A percentile compares a stretch with the other conserved stretches of the same genome.
phyloP scores from a whole-genome alignment of 2,113 vertebrate genomes.

The Cryptomyrus ogoouensis region DNA sequence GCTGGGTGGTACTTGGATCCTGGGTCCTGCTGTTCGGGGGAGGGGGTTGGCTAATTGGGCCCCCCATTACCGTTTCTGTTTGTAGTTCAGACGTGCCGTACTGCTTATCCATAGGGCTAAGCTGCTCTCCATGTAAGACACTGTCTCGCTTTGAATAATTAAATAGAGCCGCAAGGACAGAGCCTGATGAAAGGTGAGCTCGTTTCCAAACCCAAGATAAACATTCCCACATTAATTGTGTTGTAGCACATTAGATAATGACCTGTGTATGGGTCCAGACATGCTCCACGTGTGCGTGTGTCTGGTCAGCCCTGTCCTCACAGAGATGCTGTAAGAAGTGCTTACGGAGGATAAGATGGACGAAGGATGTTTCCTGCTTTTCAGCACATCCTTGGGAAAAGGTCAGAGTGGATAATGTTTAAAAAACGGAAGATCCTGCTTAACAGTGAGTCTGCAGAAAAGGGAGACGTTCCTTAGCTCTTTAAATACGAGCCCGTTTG shows the following conservation, averaged over 20 bases:
- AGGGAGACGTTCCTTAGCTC: background rate
- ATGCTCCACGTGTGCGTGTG: background rate
- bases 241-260: background rate
- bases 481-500: background rate
- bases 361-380: background rate
- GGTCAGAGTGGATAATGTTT: background rate
- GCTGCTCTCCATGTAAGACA: background rate
- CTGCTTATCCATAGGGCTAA: background rate
- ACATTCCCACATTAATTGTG: background rate
- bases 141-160: background rate
- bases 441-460: background rate
- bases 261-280: background rate
- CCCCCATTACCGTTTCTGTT: background rate
- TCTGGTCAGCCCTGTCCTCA: background rate
- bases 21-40: background rate
- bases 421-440: background rate
- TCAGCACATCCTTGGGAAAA: background rate
- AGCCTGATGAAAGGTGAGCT: background rate
- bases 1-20: background rate
- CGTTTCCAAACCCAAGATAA: background rate
- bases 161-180: background rate
- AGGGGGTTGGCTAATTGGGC: background rate
- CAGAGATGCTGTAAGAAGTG: background rate
- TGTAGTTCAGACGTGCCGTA: background rate
- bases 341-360: background rate